Percentiles rank a stretch among this genome's conserved stretches.
Evolutionary conservation across 1,140 invertebrate species (phyloP).

Genomic region (Choristoneura fumiferana): DNA sequence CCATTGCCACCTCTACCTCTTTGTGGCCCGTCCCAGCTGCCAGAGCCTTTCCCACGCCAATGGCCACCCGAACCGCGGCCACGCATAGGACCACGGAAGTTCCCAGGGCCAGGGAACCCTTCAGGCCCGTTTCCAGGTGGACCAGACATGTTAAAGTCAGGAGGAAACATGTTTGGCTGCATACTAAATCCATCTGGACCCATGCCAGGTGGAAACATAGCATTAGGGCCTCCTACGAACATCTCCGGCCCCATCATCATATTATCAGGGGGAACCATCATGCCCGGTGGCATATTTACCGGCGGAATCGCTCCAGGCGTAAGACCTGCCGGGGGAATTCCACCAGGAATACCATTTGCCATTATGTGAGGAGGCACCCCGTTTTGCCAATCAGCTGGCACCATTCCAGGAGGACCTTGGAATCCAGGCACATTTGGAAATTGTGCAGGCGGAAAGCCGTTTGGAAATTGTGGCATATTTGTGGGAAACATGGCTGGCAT

Average conservation of each 20-base stretch:
- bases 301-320: conserved; percentile 46
- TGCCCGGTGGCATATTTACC: conserved; percentile 51
- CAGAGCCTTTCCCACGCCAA: conserved; percentile 73
- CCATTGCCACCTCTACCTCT: conserved; percentile 69
- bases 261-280: conserved; percentile 64
- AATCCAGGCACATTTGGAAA: conserved; percentile 61
- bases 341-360: conserved; percentile 47
- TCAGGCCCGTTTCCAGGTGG: conserved; percentile 62
- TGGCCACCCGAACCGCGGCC: conserved; percentile 73
- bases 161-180: conserved; percentile 67
- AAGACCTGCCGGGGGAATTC: conserved; percentile 48
- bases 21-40: conserved; percentile 77
- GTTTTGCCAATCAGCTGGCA: conserved; percentile 60
- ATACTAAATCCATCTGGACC: conserved; percentile 65
- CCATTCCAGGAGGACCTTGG: conserved; percentile 59
- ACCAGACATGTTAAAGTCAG: conserved; percentile 63
- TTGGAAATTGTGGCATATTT: conserved; percentile 72
- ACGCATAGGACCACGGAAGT: conserved; percentile 72
- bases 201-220: conserved; percentile 53
- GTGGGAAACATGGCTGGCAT: conserved; percentile 74
- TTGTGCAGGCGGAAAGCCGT: conserved; percentile 58
- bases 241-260: conserved; percentile 78
- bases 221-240: conserved; percentile 68
- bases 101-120: conserved; percentile 61
- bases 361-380: conserved; percentile 58